Base-by-base conservation (phyloP, 2,113 vertebrate genomes). In the Notarius lentiginosus region DNA sequence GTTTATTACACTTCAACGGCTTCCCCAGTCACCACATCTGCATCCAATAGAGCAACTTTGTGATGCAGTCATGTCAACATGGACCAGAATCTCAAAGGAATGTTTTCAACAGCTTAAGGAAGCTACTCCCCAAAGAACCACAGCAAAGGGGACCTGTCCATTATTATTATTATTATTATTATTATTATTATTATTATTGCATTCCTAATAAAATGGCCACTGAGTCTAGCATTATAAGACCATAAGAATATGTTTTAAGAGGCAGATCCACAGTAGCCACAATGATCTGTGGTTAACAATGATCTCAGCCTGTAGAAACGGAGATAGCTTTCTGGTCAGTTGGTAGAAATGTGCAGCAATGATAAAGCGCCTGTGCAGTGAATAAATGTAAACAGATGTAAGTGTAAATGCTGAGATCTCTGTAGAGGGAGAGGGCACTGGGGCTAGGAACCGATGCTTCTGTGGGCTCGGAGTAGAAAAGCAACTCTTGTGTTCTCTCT, bases 401-500 rank as follows among this genome's bases (percentile, higher is more conserved):
- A 82, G 27, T 61, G 41, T 75, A 72, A 58, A 85, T 83, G 56
- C 58, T 30, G 83, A 73, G 49, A 47, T 63, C 66, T 76, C 18
- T 55, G 75, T 63, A 85, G 60, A 66, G 60, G 65, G 60, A 47
- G 85, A 75, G 24, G 53, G 34, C 51, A 41, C 72, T 85, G 77
- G 55, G 49, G 77, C 72, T 70, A 85, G 68, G 55, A 84, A 73
- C 86, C 90, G 89, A 89, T 89, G 86, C 77, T 83, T 88, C 63
- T 15, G 76, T 51, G 80, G 87, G 79, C 89, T 88, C 90, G 79
- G 87, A 80, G 90, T 86, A 66, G 87, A 89, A 94, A 92, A 93
- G 81, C 24, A 89, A 85, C 87, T 90, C 92, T 93, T 94, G 92
- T 94, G 92, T 94, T 91, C 91, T 89, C 89, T 92, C 87, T 90